phyloP scores from a whole-genome alignment of 1,140 invertebrate genomes.

The Ridgeia piscesae region DNA sequence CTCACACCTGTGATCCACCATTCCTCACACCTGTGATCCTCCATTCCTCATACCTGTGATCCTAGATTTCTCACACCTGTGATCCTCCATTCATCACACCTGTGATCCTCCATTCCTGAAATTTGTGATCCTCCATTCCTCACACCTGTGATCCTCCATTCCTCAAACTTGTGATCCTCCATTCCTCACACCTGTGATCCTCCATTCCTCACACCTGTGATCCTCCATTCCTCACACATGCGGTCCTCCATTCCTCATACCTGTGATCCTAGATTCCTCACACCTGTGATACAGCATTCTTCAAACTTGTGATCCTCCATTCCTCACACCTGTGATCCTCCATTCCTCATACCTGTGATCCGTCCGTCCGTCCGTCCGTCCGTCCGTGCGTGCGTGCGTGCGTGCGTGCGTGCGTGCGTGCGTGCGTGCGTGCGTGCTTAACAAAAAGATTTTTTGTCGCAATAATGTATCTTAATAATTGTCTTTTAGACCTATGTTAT shows the following conservation, averaged over 20 bases:
- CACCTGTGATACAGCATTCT: too few relatives aligned
- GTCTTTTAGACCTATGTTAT: too few relatives aligned
- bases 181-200: not conserved
- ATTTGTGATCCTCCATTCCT: not conserved
- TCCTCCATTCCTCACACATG: too few relatives aligned
- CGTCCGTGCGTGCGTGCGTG: conserved; percentile 29
- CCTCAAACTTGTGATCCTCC: not conserved
- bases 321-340: too few relatives aligned
- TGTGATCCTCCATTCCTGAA: not conserved
- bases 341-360: too few relatives aligned
- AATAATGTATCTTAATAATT: too few relatives aligned
- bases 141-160: not conserved
- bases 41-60: not conserved
- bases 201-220: not conserved
- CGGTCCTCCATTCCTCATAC: too few relatives aligned
- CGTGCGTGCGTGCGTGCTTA: conserved; percentile 27
- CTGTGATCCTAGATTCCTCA: too few relatives aligned
- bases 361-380: conserved; percentile 26
- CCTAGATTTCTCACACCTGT: not conserved
- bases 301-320: too few relatives aligned
- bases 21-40: too few relatives aligned
- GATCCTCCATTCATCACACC: not conserved
- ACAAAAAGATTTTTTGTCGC: too few relatives aligned
- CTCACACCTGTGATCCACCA: too few relatives aligned
- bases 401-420: conserved; percentile 30